phyloP scores from a whole-genome alignment of 2,888 invertebrate species.

The Odiellus spinosus region DNA sequence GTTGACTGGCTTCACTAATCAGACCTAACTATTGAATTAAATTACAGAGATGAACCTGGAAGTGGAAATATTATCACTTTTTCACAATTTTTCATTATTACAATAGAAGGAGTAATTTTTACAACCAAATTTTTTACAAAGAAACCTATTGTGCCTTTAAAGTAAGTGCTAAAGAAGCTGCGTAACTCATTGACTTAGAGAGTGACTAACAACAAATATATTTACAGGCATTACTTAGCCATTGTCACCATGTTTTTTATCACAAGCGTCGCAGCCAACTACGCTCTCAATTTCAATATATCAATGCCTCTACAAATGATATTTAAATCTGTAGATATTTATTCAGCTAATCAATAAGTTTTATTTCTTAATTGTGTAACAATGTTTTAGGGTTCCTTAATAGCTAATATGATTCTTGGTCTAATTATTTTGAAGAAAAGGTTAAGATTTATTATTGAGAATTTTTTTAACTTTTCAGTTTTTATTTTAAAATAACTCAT shows the following conservation, averaged over 20 bases:
- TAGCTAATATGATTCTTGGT: constrained; percentile 93
- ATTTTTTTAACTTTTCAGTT: constrained; percentile 1
- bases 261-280: constrained; percentile 80
- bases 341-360: constrained; percentile 5
- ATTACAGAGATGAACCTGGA: constrained; percentile 65
- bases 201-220: too few relatives aligned
- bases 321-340: constrained; percentile 69
- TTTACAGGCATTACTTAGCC: constrained; percentile 51
- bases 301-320: constrained; percentile 98
- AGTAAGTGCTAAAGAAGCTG: constrained; percentile 32
- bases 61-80: constrained; percentile 92
- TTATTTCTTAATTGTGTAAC: constrained; percentile 10
- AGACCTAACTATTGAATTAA: background rate
- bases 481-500: background rate
- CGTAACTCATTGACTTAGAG: too few relatives aligned
- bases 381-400: constrained; percentile 62
- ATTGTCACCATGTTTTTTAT: constrained; percentile 80
- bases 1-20: too few relatives aligned
- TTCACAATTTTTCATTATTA: constrained; percentile 78
- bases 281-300: constrained; percentile 89
- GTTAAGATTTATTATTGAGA: constrained; percentile 21
- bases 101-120: constrained; percentile 71
- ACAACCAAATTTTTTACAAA: constrained; percentile 59
- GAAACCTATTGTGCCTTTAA: constrained; percentile 45
- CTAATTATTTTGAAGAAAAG: constrained; percentile 67